Evolutionary conservation across 2,113 vertebrate genomes (phyloP).

Genomic region (Centropristis striata): DNA sequence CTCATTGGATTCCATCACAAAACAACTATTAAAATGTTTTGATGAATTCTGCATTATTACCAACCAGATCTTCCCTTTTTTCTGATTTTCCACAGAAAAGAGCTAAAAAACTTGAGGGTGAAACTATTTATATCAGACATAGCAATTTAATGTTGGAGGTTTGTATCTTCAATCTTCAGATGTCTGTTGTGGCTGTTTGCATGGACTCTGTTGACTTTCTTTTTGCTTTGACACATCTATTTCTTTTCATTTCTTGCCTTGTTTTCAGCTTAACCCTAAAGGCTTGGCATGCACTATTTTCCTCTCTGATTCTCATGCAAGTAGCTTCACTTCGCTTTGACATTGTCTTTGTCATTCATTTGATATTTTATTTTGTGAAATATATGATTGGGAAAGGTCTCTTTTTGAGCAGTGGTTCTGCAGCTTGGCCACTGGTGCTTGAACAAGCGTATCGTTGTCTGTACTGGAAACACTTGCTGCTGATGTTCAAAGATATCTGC

Average conservation of each 20-base stretch:
- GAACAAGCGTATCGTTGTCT: background rate
- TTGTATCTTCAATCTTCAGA: slow-evolving; percentile 91
- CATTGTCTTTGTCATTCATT: slow-evolving; percentile 13
- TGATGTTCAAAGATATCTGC: background rate
- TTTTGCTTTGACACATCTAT: slow-evolving; percentile 41
- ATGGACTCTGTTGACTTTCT: slow-evolving; percentile 34
- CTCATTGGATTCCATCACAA: slow-evolving; percentile 28
- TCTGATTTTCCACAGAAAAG: slow-evolving; percentile 95
- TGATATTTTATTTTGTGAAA: slow-evolving; percentile 57
- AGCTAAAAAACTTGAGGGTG: slow-evolving; percentile 99
- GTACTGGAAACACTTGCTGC: background rate
- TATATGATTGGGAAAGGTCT: slow-evolving; percentile 86
- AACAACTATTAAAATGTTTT: slow-evolving; percentile 23
- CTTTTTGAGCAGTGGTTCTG: background rate
- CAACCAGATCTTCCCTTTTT: slow-evolving; percentile 85
- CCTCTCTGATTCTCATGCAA: slow-evolving; percentile 84
- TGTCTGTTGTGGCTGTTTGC: slow-evolving; percentile 79
- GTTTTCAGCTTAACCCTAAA: slow-evolving; percentile 79
- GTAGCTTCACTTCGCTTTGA: slow-evolving; percentile 75
- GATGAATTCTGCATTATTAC: slow-evolving; percentile 40
- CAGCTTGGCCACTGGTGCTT: background rate
- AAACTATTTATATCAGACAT: slow-evolving; percentile 99
- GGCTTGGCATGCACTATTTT: slow-evolving; percentile 85
- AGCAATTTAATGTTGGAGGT: slow-evolving; percentile 99
- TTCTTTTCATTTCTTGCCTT: slow-evolving; percentile 39